phyloP scores from a whole-genome alignment of 1,140 invertebrate species.

The Pemphigus obesinymphae region DNA sequence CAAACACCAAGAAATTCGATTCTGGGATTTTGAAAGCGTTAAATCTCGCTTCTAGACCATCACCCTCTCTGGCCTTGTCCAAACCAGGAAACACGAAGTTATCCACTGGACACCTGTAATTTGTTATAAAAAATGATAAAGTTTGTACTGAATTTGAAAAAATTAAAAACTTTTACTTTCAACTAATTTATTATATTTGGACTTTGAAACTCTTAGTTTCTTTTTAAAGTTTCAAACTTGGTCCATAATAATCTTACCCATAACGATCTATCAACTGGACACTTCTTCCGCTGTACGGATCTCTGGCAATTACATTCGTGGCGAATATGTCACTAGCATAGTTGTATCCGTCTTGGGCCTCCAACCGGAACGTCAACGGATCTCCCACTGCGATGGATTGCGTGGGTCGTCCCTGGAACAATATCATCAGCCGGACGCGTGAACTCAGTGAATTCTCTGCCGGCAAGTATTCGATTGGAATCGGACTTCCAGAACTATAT shows the following conservation, averaged over 20 bases:
- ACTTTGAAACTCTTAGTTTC: no score
- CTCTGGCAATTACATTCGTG: constrained; percentile 86
- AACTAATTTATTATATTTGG: no score
- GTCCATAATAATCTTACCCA: no score
- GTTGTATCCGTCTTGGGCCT: constrained; percentile 84
- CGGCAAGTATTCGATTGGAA: constrained; percentile 83
- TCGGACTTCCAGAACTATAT: constrained; percentile 73
- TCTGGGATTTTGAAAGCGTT: constrained; percentile 93
- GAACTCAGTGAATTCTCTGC: constrained; percentile 85
- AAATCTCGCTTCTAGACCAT: constrained; percentile 83
- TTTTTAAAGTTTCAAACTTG: no score
- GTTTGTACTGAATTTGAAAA: no score
- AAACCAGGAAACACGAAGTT: constrained; percentile 86
- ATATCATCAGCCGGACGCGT: constrained; percentile 74
- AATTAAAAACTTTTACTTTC: no score
- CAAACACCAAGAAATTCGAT: constrained; percentile 88
- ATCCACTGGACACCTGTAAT: constrained; percentile 76
- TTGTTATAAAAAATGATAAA: no score
- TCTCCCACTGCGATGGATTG: constrained; percentile 92
- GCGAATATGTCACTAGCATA: constrained; percentile 86
- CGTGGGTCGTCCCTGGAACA: constrained; percentile 84
- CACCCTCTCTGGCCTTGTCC: constrained; percentile 76
- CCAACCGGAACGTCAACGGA: constrained; percentile 80
- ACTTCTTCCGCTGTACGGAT: constrained; percentile 83
- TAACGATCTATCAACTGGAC: constrained; percentile 85